Conservation (phyloP, 2,797 vertebrate species). For the Pampus argenteus region DNA sequence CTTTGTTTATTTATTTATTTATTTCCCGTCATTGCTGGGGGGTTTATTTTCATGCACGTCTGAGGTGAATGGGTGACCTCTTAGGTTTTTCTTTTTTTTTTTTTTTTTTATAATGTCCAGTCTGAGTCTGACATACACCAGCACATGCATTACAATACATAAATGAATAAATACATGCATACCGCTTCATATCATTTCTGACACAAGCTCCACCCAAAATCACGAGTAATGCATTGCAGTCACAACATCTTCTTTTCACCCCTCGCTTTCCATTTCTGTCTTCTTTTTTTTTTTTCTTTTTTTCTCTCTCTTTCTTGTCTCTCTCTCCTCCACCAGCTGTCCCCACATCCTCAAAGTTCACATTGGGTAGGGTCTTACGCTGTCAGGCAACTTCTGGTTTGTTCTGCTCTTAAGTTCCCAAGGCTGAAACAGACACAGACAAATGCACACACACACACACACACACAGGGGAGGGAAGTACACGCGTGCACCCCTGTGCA, state of each 20-base stretch:
- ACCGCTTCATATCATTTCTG: slow-evolving; percentile 8
- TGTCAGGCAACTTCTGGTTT: slow-evolving; percentile 75
- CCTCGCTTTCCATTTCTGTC: slow-evolving; percentile 34
- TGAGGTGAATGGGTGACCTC: background rate
- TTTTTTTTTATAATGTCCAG: background rate
- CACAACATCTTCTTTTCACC: slow-evolving; percentile 28
- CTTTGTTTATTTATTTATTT: slow-evolving; percentile 8
- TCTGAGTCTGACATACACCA: background rate
- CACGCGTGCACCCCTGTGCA: slow-evolving; percentile 18
- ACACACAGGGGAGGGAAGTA: background rate
- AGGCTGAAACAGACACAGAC: slow-evolving; percentile 54
- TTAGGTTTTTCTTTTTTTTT: background rate
- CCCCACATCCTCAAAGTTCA: slow-evolving; percentile 73
- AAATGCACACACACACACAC: slow-evolving; percentile 18
- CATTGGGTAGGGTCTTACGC: slow-evolving; percentile 65
- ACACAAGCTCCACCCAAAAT: slow-evolving; percentile 32
- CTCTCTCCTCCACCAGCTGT: slow-evolving; percentile 62
- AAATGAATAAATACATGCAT: background rate
- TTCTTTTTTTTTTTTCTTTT: background rate
- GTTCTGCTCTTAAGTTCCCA: slow-evolving; percentile 71
- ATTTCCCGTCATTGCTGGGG: too few species aligned
- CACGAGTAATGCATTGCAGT: slow-evolving; percentile 43
- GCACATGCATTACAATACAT: background rate
- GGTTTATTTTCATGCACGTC: background rate
- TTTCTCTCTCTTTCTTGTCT: background rate